These are phyloP conservation scores for Gambusia yucatana DNA, from an alignment of 2,797 vertebrate genomes.

Conservation along the genomic window DNA sequence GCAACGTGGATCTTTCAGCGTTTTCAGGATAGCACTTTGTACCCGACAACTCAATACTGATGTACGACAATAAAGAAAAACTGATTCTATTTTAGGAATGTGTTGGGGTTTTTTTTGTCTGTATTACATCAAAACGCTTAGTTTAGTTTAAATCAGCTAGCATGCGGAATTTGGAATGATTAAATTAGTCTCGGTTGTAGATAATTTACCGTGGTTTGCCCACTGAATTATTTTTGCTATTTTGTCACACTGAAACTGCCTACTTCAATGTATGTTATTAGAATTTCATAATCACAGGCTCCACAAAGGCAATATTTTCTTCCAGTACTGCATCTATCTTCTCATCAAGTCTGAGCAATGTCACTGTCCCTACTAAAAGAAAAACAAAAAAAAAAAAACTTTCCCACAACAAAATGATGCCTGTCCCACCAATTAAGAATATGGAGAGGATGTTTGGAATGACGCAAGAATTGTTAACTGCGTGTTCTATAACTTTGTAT, in stretches of 20 bases:
- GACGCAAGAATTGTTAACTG: too few relatives aligned
- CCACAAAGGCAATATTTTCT: neutral
- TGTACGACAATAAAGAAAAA: neutral
- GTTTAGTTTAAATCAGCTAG: neutral
- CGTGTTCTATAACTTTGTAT: too few relatives aligned
- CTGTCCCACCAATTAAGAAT: neutral
- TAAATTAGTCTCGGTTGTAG: neutral
- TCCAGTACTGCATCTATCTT: neutral
- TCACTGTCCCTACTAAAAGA: neutral
- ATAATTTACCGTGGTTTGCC: neutral
- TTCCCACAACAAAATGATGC: neutral
- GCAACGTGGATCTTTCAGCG: neutral
- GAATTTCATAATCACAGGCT: neutral
- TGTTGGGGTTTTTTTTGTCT: neutral
- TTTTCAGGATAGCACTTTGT: neutral
- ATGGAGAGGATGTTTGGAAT: neutral
- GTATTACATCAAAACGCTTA: neutral
- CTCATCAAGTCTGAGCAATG: neutral
- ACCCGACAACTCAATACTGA: neutral
- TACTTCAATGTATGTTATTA: neutral
- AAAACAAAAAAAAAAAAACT: neutral
- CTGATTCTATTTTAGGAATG: neutral
- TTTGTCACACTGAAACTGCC: neutral
- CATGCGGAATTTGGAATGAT: neutral
- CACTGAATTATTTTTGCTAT: neutral